phyloP scores from a whole-genome alignment of 2,797 vertebrate species.

The Orestias chungarensis region DNA sequence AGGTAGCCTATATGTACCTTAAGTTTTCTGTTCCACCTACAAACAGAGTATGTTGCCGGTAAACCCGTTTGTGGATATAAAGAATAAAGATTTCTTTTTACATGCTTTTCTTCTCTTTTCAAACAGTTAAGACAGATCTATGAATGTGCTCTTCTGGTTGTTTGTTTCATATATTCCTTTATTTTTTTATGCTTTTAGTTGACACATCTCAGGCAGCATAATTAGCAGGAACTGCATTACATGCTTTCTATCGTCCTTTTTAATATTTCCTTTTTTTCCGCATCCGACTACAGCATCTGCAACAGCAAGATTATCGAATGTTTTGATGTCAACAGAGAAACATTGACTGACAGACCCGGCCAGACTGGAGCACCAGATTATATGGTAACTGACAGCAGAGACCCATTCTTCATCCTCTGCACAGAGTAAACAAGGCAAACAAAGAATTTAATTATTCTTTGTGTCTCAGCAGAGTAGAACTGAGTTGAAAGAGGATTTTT shows the following conservation, averaged over 20 bases:
- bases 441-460: conserved; percentile 85
- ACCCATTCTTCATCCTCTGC: conserved; percentile 51
- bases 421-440: conserved; percentile 41
- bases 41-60: background rate
- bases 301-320: conserved; percentile 70
- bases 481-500: conserved; percentile 82
- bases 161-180: conserved; percentile 54
- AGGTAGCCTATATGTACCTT: conserved; percentile 16
- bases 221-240: conserved; percentile 48
- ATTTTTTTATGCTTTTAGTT: conserved; percentile 38
- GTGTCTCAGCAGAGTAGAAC: conserved; percentile 70
- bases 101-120: conserved; percentile 19
- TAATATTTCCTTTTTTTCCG: background rate
- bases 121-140: conserved; percentile 28
- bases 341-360: conserved; percentile 73
- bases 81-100: conserved; percentile 33
- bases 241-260: conserved; percentile 21
- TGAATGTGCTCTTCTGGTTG: conserved; percentile 4
- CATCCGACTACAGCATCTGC: conserved; percentile 52
- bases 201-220: conserved; percentile 56
- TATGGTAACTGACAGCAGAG: conserved; percentile 65
- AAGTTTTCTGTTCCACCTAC: conserved; percentile 25
- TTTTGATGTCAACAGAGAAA: conserved; percentile 71
- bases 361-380: conserved; percentile 58
- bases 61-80: conserved; percentile 13